Evolutionary conservation across 2,113 vertebrate genomes (phyloP).

Genomic region (Campylomormyrus numenius): DNA sequence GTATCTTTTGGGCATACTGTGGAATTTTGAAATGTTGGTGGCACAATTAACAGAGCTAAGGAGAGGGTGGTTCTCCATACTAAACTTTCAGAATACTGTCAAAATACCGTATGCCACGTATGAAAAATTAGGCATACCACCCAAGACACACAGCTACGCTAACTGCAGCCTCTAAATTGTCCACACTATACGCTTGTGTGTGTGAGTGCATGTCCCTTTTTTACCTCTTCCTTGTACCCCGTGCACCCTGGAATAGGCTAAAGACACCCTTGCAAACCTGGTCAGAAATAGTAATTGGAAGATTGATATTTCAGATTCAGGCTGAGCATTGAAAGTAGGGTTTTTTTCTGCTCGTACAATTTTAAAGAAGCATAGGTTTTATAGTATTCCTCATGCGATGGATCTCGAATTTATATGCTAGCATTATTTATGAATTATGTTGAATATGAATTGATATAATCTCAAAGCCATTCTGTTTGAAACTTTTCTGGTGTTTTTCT

Average conservation of each 20-base stretch:
- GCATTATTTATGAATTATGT: not conserved
- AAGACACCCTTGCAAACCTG: not conserved
- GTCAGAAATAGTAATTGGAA: not conserved
- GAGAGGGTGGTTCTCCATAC: not conserved
- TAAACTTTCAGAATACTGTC: not conserved
- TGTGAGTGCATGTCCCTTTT: not conserved
- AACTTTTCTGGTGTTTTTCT: not conserved
- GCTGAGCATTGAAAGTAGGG: not conserved
- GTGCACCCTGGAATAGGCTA: not conserved
- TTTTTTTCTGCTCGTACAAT: not conserved
- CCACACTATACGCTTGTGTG: not conserved
- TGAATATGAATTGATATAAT: not conserved
- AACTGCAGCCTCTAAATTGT: not conserved
- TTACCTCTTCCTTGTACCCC: not conserved
- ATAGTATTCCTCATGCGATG: not conserved
- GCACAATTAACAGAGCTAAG: not conserved
- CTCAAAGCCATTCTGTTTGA: not conserved
- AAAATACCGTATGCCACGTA: not conserved
- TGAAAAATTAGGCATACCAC: not conserved
- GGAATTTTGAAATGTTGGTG: not conserved
- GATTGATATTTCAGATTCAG: not conserved
- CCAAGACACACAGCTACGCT: not conserved
- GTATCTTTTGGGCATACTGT: not conserved
- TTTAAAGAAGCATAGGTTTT: not conserved
- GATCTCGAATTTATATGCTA: not conserved